These are phyloP conservation scores for Silurus glanis DNA, from an alignment of 2,113 vertebrate species.

Conservation along the genomic window DNA sequence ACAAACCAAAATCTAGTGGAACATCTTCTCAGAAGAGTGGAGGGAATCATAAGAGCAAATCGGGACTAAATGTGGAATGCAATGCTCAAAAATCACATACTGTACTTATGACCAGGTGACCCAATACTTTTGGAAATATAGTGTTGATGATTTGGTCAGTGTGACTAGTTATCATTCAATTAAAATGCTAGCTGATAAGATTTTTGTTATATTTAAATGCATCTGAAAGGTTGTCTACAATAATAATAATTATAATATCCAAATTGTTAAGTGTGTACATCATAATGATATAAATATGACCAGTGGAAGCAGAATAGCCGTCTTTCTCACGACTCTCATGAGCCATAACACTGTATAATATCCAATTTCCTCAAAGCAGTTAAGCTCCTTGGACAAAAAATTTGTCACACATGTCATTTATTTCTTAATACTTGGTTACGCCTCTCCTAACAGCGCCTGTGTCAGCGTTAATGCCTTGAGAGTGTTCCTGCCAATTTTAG, in stretches of 20 bases:
- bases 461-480: background rate
- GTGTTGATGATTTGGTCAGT: too few relatives aligned
- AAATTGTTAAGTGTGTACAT: background rate
- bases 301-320: background rate
- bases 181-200: background rate
- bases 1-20: too few relatives aligned
- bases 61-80: too few relatives aligned
- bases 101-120: too few relatives aligned
- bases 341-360: background rate
- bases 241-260: background rate
- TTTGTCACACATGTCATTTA: constrained; percentile 3
- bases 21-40: too few relatives aligned
- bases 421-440: background rate
- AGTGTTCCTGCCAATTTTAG: background rate
- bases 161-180: too few relatives aligned
- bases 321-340: background rate
- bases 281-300: background rate
- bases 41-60: too few relatives aligned
- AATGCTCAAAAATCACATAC: too few relatives aligned
- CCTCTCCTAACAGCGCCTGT: background rate
- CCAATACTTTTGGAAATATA: too few relatives aligned
- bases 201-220: background rate
- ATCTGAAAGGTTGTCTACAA: background rate
- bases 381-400: background rate
- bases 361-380: background rate